phyloP scores from a whole-genome alignment of 2,888 invertebrate species.

The Encarsia formosa region DNA sequence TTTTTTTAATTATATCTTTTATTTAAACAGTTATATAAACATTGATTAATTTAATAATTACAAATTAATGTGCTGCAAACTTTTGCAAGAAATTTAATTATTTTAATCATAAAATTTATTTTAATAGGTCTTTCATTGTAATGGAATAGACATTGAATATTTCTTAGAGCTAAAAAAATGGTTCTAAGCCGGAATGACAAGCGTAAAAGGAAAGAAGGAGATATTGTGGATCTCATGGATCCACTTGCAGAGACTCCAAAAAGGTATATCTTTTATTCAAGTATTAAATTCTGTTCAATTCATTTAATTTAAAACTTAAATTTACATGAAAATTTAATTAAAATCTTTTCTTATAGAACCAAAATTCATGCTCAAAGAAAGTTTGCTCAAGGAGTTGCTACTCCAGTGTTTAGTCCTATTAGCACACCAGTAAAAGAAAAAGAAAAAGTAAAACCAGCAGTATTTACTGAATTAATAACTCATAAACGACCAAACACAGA shows the following conservation, averaged over 20 bases:
- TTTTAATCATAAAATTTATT: too few relatives aligned
- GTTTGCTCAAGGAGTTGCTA: constrained; percentile 76
- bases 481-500: constrained; percentile 75
- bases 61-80: too few relatives aligned
- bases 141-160: constrained; percentile 14
- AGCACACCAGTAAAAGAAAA: constrained; percentile 62
- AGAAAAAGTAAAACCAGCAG: constrained; percentile 53
- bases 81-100: too few relatives aligned
- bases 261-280: too few relatives aligned
- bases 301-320: not conserved
- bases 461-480: constrained; percentile 62
- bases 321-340: not conserved
- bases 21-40: too few relatives aligned
- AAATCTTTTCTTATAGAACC: constrained; percentile 54
- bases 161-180: constrained; percentile 37
- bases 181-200: constrained; percentile 49
- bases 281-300: constrained; percentile 7
- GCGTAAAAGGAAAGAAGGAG: constrained; percentile 48
- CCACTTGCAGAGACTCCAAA: constrained; percentile 46
- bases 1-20: too few relatives aligned
- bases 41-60: too few relatives aligned
- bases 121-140: not conserved
- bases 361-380: constrained; percentile 84
- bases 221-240: constrained; percentile 49
- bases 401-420: constrained; percentile 55